Evolutionary conservation across 64 coral and sea anemone species (phyloP).

Genomic region (Stylophora pistillata): DNA sequence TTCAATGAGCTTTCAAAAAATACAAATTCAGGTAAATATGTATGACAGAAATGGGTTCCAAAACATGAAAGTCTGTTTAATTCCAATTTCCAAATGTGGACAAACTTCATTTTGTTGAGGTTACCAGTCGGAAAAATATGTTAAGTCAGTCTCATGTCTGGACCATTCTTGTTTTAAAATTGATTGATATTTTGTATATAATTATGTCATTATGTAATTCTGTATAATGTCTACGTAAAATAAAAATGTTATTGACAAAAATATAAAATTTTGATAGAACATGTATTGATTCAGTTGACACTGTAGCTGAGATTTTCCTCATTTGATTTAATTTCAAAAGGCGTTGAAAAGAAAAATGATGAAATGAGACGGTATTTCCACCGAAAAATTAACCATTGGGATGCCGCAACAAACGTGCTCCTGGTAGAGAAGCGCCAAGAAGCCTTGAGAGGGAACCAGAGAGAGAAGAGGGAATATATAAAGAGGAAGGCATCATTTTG

Average conservation of each 20-base stretch:
- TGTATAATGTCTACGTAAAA: background rate
- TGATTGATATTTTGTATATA: no score
- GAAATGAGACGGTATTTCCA: constrained; percentile 42
- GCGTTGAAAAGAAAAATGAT: constrained; percentile 54
- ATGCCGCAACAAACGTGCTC: background rate
- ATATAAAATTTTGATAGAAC: constrained; percentile 12
- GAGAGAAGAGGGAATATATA: constrained; percentile 23
- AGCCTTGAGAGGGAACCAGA: constrained; percentile 3
- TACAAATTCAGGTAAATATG: no score
- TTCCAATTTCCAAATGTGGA: no score
- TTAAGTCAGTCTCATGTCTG: no score
- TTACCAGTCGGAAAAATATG: no score
- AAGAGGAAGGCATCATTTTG: constrained; percentile 27
- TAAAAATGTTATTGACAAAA: background rate
- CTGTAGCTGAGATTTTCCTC: constrained; percentile 13
- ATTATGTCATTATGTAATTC: background rate
- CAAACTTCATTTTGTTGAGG: no score
- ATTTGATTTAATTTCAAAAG: constrained; percentile 12
- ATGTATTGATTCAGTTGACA: background rate
- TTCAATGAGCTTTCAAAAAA: no score
- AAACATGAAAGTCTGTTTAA: no score
- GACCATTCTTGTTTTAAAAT: no score
- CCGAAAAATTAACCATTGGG: constrained; percentile 37
- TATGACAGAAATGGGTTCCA: no score
- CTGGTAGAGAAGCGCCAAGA: constrained; percentile 32